These are phyloP conservation scores for Pipistrellus pipistrellus DNA, from an alignment of 2,797 vertebrate species.

Conservation along the genomic window DNA sequence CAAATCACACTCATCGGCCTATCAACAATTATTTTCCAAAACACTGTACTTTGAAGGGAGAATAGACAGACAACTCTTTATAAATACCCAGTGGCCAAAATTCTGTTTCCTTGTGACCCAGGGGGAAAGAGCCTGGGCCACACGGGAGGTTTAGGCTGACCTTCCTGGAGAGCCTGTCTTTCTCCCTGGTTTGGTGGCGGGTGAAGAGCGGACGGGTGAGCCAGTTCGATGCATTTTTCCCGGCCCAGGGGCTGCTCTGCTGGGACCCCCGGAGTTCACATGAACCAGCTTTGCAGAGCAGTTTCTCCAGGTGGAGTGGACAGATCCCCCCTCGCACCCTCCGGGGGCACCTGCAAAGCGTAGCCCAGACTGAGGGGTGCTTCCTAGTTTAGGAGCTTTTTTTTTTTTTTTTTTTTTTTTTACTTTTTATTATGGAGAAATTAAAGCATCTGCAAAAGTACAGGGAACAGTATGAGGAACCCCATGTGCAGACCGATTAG, in stretches of 20 bases:
- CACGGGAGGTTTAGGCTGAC: neutral
- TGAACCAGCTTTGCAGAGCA: neutral
- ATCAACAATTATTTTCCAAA: neutral
- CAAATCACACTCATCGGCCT: neutral
- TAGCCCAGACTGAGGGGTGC: neutral
- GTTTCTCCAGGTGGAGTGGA: neutral
- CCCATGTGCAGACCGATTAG: no score
- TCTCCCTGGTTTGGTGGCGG: neutral
- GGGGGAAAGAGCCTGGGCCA: neutral
- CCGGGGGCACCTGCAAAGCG: neutral
- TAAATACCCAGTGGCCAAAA: neutral
- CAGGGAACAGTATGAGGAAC: neutral
- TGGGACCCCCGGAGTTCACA: rapidly evolving
- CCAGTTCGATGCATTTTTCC: neutral
- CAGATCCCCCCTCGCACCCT: neutral
- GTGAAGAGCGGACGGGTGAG: rapidly evolving
- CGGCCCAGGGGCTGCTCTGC: neutral
- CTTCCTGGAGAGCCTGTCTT: no score
- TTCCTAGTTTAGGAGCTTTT: neutral
- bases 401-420: neutral
- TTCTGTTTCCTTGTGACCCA: neutral
- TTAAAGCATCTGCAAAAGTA: neutral
- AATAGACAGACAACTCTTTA: neutral
- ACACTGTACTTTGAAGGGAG: neutral
- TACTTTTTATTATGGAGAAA: neutral